Evolutionary conservation across 2,888 invertebrate genomes (phyloP).

Genomic region (Nomada ruficornis): DNA sequence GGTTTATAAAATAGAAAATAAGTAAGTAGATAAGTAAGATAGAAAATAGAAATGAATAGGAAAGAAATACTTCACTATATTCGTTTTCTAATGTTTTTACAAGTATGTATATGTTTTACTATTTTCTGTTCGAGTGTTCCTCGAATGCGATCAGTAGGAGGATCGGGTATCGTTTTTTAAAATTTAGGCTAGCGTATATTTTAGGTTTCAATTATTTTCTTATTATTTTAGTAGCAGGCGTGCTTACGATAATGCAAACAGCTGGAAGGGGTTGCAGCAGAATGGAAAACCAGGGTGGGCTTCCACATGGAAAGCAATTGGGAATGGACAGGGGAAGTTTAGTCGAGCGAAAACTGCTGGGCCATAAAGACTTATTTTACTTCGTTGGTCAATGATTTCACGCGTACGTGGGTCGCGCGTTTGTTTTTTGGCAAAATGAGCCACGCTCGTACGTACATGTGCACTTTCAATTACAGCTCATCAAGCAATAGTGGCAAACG

Average conservation of each 20-base stretch:
- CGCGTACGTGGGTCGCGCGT: neutral
- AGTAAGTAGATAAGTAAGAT: too few relatives aligned
- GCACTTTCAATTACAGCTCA: constrained; percentile 35
- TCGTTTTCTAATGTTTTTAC: too few relatives aligned
- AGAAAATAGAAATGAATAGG: too few relatives aligned
- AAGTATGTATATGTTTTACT: too few relatives aligned
- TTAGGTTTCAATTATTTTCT: neutral
- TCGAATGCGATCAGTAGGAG: neutral
- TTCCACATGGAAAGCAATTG: constrained; percentile 33
- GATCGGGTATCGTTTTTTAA: too few relatives aligned
- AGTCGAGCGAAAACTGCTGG: constrained; percentile 4
- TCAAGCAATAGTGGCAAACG: constrained; percentile 18
- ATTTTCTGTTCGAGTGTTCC: too few relatives aligned
- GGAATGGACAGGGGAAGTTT: constrained; percentile 21
- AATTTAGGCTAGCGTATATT: neutral
- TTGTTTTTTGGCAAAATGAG: constrained; percentile 30
- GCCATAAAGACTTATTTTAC: constrained; percentile 51
- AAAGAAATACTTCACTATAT: too few relatives aligned
- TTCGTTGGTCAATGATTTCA: constrained; percentile 44
- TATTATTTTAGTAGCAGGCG: neutral
- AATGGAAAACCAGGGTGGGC: neutral
- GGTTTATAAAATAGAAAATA: too few relatives aligned
- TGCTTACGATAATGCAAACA: neutral
- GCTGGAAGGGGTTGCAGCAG: neutral
- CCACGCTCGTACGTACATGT: neutral